Base-by-base conservation (phyloP, 92 coral and sea anemone genomes). In the Actinostola sp. region DNA sequence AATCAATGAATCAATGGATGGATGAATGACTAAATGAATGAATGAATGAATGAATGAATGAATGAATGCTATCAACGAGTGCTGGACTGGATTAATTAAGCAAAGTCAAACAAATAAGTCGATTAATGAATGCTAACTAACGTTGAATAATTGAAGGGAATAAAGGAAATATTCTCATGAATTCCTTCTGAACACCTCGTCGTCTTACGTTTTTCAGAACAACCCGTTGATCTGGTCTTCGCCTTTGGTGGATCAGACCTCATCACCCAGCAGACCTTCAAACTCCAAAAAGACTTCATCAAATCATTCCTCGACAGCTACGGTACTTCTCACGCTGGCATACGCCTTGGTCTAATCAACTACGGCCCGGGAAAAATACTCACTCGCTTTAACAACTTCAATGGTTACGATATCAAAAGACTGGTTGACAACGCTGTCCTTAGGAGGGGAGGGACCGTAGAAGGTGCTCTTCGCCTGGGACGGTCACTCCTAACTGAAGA, bases 211-310 rank as follows among this genome's bases (percentile, higher is more conserved):
- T 2, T 53, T 65, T 26, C 83, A 91, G 97, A 91, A 42, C 84
- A 87, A 66, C 92, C 89, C 43, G 70, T 91, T 25, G 99, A 95
- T 28, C 77, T 95, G 24, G 89, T 91, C 39, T 91, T 88, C 30
- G 92, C 97, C 1, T 73, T 95, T 76, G 97, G 96, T 29, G 97
- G 97, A 5, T 79, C 97, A 11, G 92, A 87, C 31, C 72, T 51
- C 25, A 80, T 88, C 70, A 63, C 84, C 24, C 67, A 39, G 54
- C 85, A 77, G 26, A 88, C 92, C 15, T 91, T 91, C 82, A 82
- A 76, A 66, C 90, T 76, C 21, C 95, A 95, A 66, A 95, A 88
- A 55, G 89, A 78, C 65, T 91, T 92, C 63, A 86, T 95, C 82
- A 83, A 95, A 59, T 73, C 84, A 15, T 91, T 95, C 70, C 61